Base-by-base conservation (phyloP, 2,113 vertebrate species). In the Siphamia tubifer region DNA sequence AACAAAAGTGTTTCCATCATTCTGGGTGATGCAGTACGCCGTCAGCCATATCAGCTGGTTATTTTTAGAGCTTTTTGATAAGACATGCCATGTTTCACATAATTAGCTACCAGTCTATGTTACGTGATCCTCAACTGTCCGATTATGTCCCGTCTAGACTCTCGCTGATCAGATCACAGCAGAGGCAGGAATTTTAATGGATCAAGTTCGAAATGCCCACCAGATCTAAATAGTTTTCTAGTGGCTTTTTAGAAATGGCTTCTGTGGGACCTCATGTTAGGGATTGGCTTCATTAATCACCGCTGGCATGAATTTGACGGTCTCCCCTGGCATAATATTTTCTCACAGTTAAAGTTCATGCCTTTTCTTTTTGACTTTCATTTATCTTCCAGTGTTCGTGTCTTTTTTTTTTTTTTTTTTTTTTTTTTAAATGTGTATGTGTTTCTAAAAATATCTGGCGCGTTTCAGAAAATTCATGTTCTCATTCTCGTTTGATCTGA, bases 61-160 rank as follows among this genome's bases (percentile, higher is more conserved):
- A 85, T 87, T 88, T 87, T 79, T 82, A 77, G 84, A 60, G 19
- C 43, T 1, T 72, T 86, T 63, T 6, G 86, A 90, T 90, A 90
- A 88, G 86, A 56, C 81, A 82, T 82, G 85, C 79, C 85, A 83
- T 43, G 45, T 68, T 83, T 85, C 79, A 73, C 82, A 81, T 90
- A 87, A 88, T 88, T 85, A 87, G 76, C 81, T 36, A 67, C 70
- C 74, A 31, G 68, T 58, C 82, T 77, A 84, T 88, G 85, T 83
- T 87, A 88, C 32, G 70, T 74, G 84, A 88, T 85, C 85, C 80
- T 49, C 74, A 15, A 13, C 70, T 65, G 54, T 73, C 58, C 71
- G 58, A 72, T 84, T 78, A 72, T 45, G 36, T 38, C 43, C 77
- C 44, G 85, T 86, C 88, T 80, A 72, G 86, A 82, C 86, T 74